phyloP scores from a whole-genome alignment of 2,797 vertebrate genomes.

The Rhynchonycteris naso region DNA sequence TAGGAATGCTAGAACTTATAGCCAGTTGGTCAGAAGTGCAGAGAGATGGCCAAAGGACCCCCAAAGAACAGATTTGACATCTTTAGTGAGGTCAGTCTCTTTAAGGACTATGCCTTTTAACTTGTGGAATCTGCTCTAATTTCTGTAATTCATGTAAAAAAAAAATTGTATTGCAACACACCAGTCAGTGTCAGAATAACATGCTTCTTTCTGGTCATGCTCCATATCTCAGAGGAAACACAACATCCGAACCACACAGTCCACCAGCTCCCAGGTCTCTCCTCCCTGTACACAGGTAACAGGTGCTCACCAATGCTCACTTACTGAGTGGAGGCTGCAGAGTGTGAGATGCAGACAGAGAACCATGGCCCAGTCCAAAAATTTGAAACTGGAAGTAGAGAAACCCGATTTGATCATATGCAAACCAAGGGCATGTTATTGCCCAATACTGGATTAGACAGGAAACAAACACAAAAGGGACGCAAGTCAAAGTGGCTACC shows the following conservation, averaged over 20 bases:
- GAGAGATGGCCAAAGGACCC: no score
- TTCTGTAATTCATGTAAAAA: neutral
- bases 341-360: neutral
- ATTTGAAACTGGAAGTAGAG: neutral
- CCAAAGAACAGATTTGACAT: neutral
- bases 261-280: accelerated
- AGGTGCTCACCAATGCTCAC: neutral
- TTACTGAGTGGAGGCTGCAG: neutral
- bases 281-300: neutral
- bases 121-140: neutral
- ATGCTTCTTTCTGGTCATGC: neutral
- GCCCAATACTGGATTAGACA: neutral
- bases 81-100: neutral
- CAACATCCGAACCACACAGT: accelerated
- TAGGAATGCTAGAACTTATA: neutral
- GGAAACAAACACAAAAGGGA: neutral
- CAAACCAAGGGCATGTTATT: neutral
- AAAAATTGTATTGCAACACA: neutral
- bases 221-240: neutral
- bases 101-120: neutral
- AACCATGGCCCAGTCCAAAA: neutral
- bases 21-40: neutral
- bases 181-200: neutral
- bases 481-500: neutral
- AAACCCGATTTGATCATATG: neutral